These are phyloP conservation scores for Urosaurus nigricauda DNA, from an alignment of 2,797 vertebrate species.

Conservation along the genomic window DNA sequence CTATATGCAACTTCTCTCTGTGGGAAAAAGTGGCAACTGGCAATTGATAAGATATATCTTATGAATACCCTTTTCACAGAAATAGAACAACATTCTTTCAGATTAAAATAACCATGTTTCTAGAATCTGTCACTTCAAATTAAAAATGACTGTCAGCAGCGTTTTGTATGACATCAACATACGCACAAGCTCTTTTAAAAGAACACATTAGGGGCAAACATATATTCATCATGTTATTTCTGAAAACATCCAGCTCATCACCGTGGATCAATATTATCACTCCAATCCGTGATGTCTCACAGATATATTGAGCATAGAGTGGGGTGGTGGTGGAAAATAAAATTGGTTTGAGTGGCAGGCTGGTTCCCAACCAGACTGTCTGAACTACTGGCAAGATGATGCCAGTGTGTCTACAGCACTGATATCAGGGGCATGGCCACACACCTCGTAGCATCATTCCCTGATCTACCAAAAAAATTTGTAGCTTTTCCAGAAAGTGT, in stretches of 20 bases:
- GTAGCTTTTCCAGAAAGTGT: no score
- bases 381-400: no score
- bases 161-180: not conserved
- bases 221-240: not conserved
- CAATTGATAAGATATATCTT: not conserved
- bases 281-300: not conserved
- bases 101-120: not conserved
- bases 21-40: slow-evolving; percentile 4
- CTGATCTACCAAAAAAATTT: no score
- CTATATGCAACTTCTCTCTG: not conserved
- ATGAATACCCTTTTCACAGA: slow-evolving; percentile 4
- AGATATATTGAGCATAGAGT: no score
- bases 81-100: slow-evolving; percentile 19
- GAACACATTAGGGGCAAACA: not conserved
- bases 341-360: no score
- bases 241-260: not conserved
- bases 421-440: no score
- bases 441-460: no score
- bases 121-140: slow-evolving; percentile 1
- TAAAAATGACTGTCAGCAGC: not conserved
- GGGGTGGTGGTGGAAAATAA: no score
- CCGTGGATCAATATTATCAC: not conserved
- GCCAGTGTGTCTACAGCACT: no score
- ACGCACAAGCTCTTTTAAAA: slow-evolving; percentile 2
- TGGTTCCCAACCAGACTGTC: no score